These are phyloP conservation scores for Saturnia japonica DNA, from an alignment of 2,888 invertebrate genomes.

Conservation along the genomic window DNA sequence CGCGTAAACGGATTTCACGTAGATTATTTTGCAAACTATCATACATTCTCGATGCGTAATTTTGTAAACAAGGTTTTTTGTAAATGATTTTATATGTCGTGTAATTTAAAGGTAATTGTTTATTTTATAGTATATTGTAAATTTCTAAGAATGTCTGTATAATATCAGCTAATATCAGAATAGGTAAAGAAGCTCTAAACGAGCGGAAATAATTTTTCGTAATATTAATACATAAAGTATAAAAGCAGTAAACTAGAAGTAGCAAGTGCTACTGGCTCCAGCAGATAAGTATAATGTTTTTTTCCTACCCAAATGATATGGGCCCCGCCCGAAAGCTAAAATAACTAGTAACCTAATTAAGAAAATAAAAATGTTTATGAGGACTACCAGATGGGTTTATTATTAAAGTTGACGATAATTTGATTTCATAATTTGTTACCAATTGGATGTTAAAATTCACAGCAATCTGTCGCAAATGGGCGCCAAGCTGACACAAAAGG, in stretches of 20 bases:
- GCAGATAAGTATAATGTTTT: no score
- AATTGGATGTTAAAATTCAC: no score
- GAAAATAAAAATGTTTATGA: no score
- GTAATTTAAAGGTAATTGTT: neutral
- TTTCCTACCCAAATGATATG: no score
- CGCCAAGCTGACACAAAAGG: no score
- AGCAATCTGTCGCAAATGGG: no score
- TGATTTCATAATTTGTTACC: no score
- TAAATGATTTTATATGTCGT: neutral
- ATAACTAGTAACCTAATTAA: no score
- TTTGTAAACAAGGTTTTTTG: neutral
- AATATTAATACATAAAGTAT: neutral
- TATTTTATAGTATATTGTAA: neutral
- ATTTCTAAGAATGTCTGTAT: neutral
- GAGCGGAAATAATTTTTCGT: neutral
- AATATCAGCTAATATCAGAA: neutral
- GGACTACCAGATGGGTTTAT: no score
- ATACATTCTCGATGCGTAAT: neutral
- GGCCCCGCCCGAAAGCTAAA: no score
- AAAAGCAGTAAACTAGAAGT: neutral
- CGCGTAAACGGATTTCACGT: neutral
- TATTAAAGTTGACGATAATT: no score
- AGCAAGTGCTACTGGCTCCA: no score
- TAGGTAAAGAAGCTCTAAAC: neutral
- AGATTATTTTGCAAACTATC: neutral